phyloP scores from a whole-genome alignment of 2,797 vertebrate species.

The Falco peregrinus region DNA sequence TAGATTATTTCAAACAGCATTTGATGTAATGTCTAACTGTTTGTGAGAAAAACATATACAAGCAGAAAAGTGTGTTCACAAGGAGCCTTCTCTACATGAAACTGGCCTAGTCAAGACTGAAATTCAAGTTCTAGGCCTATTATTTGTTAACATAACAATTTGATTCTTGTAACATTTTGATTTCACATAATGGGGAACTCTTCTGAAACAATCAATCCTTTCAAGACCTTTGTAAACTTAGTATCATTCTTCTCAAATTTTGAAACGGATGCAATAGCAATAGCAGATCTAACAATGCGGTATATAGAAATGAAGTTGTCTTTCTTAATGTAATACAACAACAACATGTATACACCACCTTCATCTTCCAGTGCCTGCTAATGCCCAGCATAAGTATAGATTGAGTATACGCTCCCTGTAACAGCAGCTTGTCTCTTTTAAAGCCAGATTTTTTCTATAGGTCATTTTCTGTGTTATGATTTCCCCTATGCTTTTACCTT shows the following conservation, averaged over 20 bases:
- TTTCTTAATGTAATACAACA: background rate
- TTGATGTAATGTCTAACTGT: background rate
- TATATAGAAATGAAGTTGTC: background rate
- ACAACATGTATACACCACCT: fast-evolving
- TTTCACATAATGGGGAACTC: background rate
- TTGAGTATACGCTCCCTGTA: background rate
- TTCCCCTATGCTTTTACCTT: background rate
- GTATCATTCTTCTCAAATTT: background rate
- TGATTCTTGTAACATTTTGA: background rate
- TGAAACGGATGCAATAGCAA: background rate
- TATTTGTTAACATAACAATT: background rate
- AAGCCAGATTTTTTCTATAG: background rate
- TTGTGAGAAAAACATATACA: background rate
- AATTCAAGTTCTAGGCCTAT: background rate
- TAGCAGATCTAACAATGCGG: background rate
- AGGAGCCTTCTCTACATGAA: background rate
- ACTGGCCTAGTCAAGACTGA: background rate
- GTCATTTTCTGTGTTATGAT: background rate
- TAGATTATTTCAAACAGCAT: background rate
- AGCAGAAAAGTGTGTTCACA: background rate
- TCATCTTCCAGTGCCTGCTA: background rate
- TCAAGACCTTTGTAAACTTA: background rate
- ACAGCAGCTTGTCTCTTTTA: background rate
- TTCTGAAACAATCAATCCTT: background rate
- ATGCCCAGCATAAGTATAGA: background rate